Conservation (phyloP, 2,797 vertebrate species). For the Acridotheres tristis region DNA sequence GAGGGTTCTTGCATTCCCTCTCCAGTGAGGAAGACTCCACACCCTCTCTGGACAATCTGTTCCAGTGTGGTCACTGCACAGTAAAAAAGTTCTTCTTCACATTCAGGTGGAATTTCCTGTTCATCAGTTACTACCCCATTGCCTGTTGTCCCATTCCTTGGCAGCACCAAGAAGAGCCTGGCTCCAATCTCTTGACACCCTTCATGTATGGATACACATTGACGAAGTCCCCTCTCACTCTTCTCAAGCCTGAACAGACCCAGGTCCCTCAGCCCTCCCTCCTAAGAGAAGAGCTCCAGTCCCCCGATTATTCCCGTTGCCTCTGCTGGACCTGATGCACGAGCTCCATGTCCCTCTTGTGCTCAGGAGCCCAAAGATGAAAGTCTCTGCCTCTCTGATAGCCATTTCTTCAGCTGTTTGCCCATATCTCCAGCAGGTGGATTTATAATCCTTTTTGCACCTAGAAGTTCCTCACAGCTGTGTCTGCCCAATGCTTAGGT, state of each 20-base stretch:
- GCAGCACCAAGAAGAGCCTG: rapidly evolving
- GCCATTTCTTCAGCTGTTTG: not conserved
- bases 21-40: not conserved
- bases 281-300: not conserved
- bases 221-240: not conserved
- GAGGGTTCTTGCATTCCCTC: not conserved
- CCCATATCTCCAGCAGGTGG: not conserved
- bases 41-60: not conserved
- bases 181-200: not conserved
- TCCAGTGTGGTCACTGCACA: not conserved
- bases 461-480: not conserved
- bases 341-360: not conserved
- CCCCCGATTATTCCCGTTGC: not conserved
- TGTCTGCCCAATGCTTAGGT: not conserved
- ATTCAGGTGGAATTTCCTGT: not conserved
- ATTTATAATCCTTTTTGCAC: not conserved
- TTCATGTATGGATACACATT: not conserved
- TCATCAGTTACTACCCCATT: not conserved
- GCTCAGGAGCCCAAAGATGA: too few relatives aligned
- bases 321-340: not conserved
- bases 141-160: not conserved
- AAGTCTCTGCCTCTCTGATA: not conserved
- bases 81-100: not conserved
- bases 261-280: not conserved
- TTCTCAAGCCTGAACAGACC: not conserved